Base-by-base conservation (phyloP, 2,113 vertebrate genomes). In the Picathartes gymnocephalus region DNA sequence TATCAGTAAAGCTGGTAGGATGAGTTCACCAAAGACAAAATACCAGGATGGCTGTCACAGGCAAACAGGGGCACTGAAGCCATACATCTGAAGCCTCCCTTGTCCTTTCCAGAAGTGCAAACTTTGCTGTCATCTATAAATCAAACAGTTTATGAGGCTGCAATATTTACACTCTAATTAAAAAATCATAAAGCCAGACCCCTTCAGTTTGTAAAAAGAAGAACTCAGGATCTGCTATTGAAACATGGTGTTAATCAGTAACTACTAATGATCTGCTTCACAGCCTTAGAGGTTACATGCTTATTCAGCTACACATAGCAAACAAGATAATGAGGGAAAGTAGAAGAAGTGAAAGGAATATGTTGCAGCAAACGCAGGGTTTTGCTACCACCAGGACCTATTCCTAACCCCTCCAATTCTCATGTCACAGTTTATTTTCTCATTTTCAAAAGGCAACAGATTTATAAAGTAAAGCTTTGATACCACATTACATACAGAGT, bases 121-220 rank as follows among this genome's bases (percentile, higher is more conserved):
- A 97, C 93, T 97, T 98, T 95, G 95, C 97, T 97, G 97, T 97
- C 98, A 97, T 95, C 97, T 93, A 98, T 98, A 98, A 98, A 98
- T 99, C 98, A 99, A 95, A 84, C 81, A 72, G 95, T 98, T 98
- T 98, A 98, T 98, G 97, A 97, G 95, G 97, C 97, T 98, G 94
- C 95, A 92, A 97, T 99, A 98, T 99, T 99, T 98, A 98, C 98
- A 98, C 97, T 98, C 98, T 97, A 98, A 99, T 99, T 99, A 99
- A 99, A 98, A 99, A 98, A 98, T 98, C 98, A 98, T 98, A 98
- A 98, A 98, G 97, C 96, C 96, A 97, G 96, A 93, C 91, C 89
- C 97, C 97, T 97, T 98, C 97, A 97, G 97, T 91, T 86, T 96
- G 97, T 97, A 98, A 97, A 98, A 97, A 97, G 96, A 93, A 95